Evolutionary conservation across 92 coral and sea anemone species (phyloP), one percentile per base, ranked within the genome.

Genomic region (Pocillopora meandrina): DNA sequence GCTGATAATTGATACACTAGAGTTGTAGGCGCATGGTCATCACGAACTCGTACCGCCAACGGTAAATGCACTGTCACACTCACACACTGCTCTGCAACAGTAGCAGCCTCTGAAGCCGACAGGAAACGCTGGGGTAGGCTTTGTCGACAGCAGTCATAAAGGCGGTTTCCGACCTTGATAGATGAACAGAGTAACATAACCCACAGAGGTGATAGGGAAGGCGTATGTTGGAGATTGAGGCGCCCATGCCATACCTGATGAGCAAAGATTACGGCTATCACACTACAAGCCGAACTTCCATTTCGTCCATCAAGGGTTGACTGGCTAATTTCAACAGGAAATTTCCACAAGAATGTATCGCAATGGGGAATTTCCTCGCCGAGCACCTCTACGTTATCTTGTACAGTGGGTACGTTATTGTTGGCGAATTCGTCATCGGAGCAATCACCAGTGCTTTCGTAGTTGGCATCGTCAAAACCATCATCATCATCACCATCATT

Each of bases 201-300:
- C 86, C 82, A 87, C 69, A 57, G 21, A 61, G 69, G 79, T 5
- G 86, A 71, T 42, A 87, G 90, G 49, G 57, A 68, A 78, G 69
- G 56, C 58, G 55, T 74, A 42, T 49, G 67, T 62, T 71, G 79
- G 19, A 82, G 77, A 35, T 72, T 71, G 17, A 87, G 86, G 47
- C 64, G 47, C 72, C 56, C 61, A 65, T 65, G 61, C 76, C 60
- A 23, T 17, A 69, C 65, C 18, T 19, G 65, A n/a, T 82, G 76
- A 2, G 87, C 84, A 75, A 75, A 64, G 65, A 75, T 42, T 10
- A 82, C 61, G 2, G 72, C 83, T 42, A 88, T 88, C 15, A 88
- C 87, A 55, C 91, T 88, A 71, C 87, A 87, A 55, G 87, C 90
- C 12, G 78, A 60, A 84, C 90, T 87, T 7, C 90, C 91, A 21